phyloP scores from a whole-genome alignment of 2,888 invertebrate genomes.

The Lepidocyrtoides sp. region DNA sequence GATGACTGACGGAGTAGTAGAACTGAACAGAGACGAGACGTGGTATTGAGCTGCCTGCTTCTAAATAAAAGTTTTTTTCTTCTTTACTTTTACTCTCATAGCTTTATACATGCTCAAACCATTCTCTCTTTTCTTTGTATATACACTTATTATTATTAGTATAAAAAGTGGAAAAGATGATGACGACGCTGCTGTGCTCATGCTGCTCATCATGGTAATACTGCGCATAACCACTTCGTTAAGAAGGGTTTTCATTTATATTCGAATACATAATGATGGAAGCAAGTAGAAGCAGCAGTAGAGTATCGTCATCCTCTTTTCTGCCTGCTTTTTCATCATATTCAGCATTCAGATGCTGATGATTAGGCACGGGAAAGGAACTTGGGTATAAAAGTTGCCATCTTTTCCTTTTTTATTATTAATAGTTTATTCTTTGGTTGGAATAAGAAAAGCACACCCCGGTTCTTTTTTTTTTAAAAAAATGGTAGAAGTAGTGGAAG shows the following conservation, averaged over 20 bases:
- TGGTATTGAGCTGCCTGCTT: not conserved
- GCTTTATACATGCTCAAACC: constrained; percentile 21
- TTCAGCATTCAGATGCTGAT: constrained; percentile 51
- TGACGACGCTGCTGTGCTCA: no score
- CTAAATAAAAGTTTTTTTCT: constrained; percentile 5
- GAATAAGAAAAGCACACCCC: constrained; percentile 24
- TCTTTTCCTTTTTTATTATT: constrained; percentile 60
- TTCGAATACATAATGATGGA: constrained; percentile 59
- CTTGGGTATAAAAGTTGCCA: constrained; percentile 61
- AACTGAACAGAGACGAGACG: not conserved
- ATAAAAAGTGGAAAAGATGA: constrained; percentile 1
- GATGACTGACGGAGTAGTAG: no score
- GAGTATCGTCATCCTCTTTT: not conserved
- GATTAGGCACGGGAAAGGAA: constrained; percentile 64
- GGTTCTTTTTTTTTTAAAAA: constrained; percentile 30
- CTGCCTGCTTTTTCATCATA: not conserved
- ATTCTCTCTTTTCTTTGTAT: not conserved
- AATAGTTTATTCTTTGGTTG: constrained; percentile 49
- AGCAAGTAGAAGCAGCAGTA: not conserved
- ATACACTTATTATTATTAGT: not conserved
- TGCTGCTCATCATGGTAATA: constrained; percentile 45
- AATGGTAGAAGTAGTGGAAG: not conserved
- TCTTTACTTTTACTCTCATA: no score
- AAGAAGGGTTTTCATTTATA: constrained; percentile 61
- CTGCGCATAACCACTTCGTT: constrained; percentile 67